These are phyloP conservation scores for Pachypsylla venusta DNA, from an alignment of 1,140 invertebrate species.

Conservation along the genomic window DNA sequence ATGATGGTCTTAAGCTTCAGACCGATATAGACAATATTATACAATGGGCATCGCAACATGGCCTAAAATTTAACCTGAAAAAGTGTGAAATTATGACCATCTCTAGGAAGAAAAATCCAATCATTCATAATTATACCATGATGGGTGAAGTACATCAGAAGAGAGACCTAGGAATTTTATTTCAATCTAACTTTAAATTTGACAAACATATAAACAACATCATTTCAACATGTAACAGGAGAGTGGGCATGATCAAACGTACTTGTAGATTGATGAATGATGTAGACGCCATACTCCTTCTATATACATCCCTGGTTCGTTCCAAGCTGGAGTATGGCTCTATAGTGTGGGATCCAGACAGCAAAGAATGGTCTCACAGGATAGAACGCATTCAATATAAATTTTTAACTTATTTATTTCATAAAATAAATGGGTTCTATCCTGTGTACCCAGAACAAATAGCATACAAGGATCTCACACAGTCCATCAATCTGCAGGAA, in stretches of 20 bases:
- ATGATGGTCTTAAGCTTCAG: background rate
- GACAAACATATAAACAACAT: background rate
- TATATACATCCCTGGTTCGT: background rate
- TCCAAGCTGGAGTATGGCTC: background rate
- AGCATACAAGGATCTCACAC: too few species aligned
- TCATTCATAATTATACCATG: too few species aligned
- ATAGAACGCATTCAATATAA: background rate
- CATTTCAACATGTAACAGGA: background rate
- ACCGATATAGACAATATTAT: background rate
- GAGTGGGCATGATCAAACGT: background rate
- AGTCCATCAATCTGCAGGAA: too few species aligned
- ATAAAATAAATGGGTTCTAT: constrained; percentile 1
- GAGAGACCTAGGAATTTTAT: background rate
- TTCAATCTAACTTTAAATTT: background rate
- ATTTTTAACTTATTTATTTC: background rate
- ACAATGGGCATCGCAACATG: background rate
- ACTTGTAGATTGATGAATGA: background rate
- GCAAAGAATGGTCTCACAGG: background rate
- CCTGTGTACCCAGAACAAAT: background rate
- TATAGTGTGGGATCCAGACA: background rate
- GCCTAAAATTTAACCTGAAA: background rate
- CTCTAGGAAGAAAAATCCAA: too few species aligned
- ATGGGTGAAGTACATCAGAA: too few species aligned
- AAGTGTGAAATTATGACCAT: background rate
- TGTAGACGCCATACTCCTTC: background rate